Conservation (phyloP, 2,888 invertebrate species). For the Amaurobius ferox region DNA sequence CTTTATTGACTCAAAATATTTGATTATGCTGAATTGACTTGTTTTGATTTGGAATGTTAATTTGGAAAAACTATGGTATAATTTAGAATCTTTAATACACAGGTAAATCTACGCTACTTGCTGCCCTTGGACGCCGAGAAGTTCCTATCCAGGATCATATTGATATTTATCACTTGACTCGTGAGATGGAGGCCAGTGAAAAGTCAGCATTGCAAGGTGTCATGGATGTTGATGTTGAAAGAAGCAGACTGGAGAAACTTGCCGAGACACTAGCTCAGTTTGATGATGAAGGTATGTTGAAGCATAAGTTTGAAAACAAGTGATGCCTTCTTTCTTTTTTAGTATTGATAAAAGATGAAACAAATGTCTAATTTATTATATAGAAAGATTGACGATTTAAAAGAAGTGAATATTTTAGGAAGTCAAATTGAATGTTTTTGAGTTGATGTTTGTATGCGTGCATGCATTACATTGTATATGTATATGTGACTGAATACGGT, state of each 20-base stretch:
- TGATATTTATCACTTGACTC: slow-evolving; percentile 96
- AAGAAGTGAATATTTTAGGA: no score
- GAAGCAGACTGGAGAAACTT: slow-evolving; percentile 91
- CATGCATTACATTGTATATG: no score
- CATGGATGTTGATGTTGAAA: slow-evolving; percentile 98
- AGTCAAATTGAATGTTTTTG: no score
- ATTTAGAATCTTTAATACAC: slow-evolving; percentile 42
- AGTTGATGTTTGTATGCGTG: no score
- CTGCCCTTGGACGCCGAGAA: slow-evolving; percentile 93
- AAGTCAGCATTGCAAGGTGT: slow-evolving; percentile 97
- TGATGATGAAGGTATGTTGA: slow-evolving; percentile 86
- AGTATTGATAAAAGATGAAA: not conserved
- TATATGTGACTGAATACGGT: no score
- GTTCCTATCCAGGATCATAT: slow-evolving; percentile 97
- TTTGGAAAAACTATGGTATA: not conserved
- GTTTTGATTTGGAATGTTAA: no score
- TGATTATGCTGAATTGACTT: no score
- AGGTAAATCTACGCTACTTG: slow-evolving; percentile 95
- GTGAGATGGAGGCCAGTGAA: slow-evolving; percentile 98
- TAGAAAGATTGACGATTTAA: no score
- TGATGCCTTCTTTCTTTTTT: no score
- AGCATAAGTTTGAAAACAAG: no score
- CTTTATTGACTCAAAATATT: no score
- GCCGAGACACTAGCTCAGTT: slow-evolving; percentile 92
- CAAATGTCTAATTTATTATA: no score